A percentile compares a stretch with the other conserved stretches of the same genome.
phyloP scores from a whole-genome alignment of 2,113 vertebrate species.

The Calonectris borealis region DNA sequence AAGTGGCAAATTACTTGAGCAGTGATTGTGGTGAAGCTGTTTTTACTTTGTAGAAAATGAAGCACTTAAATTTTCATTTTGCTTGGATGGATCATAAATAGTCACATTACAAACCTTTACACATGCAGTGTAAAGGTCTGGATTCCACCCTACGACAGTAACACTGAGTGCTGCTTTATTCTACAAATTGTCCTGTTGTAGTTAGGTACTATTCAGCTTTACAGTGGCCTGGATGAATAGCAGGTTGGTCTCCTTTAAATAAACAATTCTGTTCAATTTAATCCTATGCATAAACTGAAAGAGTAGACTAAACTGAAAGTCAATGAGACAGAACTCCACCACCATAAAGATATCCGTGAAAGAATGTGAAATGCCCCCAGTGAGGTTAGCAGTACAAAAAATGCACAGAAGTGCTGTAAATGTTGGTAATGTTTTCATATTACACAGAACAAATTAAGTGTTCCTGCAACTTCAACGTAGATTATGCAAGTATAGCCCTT shows the following conservation, averaged over 20 bases:
- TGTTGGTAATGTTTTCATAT: background rate
- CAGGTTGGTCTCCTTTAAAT: background rate
- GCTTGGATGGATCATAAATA: conserved; percentile 26
- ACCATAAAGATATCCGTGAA: background rate
- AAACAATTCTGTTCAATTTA: conserved; percentile 14
- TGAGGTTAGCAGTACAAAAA: background rate
- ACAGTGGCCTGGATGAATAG: background rate
- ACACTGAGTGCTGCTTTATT: background rate
- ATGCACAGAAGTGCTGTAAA: background rate
- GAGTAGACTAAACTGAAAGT: background rate
- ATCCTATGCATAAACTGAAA: background rate
- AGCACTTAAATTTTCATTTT: conserved; percentile 44
- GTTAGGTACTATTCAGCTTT: background rate
- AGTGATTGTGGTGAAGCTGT: background rate
- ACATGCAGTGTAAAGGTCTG: background rate
- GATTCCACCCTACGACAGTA: background rate
- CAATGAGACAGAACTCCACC: background rate
- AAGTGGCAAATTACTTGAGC: conserved; percentile 14
- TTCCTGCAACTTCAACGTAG: background rate
- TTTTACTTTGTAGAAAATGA: conserved; percentile 53
- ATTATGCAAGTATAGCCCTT: conserved; percentile 43
- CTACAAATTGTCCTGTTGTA: background rate
- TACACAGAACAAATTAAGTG: background rate
- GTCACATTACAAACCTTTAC: background rate
- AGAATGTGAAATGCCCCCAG: background rate